Evolutionary conservation across 2,113 vertebrate species (phyloP).

Genomic region (Thymallus thymallus): DNA sequence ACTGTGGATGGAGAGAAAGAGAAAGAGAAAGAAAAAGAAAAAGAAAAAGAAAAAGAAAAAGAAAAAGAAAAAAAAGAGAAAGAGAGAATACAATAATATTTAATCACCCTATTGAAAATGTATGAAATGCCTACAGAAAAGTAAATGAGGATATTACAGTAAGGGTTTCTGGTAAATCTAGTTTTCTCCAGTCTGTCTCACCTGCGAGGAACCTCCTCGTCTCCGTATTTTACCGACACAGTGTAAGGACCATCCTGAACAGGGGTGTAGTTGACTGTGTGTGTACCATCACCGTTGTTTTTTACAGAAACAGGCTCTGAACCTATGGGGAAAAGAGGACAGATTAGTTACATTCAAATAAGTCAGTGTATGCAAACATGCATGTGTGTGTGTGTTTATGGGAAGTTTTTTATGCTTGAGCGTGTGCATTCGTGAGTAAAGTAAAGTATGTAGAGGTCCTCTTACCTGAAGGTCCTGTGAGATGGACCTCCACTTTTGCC

Average conservation of each 20-base stretch:
- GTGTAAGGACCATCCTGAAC: conserved; percentile 88
- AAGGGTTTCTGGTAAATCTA: too few relatives aligned
- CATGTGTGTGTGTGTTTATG: neutral
- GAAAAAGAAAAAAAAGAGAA: too few relatives aligned
- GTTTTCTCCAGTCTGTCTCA: conserved; percentile 47
- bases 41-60: too few relatives aligned
- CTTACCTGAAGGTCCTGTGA: conserved; percentile 85
- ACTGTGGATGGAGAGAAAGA: conserved; percentile 58
- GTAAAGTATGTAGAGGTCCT: too few relatives aligned
- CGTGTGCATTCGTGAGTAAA: too few relatives aligned
- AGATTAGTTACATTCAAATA: neutral
- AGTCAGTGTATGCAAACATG: neutral
- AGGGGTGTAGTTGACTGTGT: conserved; percentile 90
- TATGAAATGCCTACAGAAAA: too few relatives aligned
- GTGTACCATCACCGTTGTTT: conserved; percentile 89
- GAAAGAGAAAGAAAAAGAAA: neutral
- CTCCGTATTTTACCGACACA: conserved; percentile 85
- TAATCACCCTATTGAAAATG: too few relatives aligned
- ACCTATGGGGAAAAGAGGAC: conserved; percentile 61
- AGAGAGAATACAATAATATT: too few relatives aligned
- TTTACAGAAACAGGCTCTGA: conserved; percentile 85
- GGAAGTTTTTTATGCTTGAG: neutral
- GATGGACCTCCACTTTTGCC: conserved; percentile 84
- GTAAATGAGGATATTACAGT: too few relatives aligned
- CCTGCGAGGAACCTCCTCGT: conserved; percentile 93